phyloP scores from a whole-genome alignment of 2,797 vertebrate species.

The Gymnodraco acuticeps region DNA sequence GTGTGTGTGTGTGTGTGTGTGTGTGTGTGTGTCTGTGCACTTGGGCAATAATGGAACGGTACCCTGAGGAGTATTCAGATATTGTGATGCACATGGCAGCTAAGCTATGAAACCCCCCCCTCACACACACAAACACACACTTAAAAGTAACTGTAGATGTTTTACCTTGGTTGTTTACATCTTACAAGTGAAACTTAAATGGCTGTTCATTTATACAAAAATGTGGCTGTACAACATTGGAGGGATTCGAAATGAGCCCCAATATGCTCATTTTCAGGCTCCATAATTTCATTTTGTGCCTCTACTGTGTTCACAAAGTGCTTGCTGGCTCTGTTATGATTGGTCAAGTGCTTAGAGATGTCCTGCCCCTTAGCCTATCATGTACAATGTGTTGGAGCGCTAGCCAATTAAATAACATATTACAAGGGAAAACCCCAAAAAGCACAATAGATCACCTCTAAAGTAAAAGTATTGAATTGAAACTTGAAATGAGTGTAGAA shows the following conservation, averaged over 20 bases:
- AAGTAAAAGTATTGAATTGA: not conserved
- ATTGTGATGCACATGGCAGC: conserved; percentile 51
- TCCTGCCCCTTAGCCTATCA: no score
- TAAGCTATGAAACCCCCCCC: conserved; percentile 32
- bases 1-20: not conserved
- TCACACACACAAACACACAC: conserved; percentile 11
- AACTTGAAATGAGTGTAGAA: not conserved
- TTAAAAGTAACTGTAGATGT: not conserved
- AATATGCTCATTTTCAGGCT: not conserved
- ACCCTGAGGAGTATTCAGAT: conserved; percentile 58
- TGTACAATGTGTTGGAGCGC: no score
- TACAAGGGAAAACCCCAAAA: no score
- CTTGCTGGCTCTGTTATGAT: no score
- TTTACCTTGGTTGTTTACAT: conserved; percentile 12
- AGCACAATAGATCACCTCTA: no score
- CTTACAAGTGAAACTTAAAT: conserved; percentile 8
- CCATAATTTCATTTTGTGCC: no score
- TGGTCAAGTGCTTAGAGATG: no score
- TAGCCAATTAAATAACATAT: no score
- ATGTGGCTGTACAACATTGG: not conserved
- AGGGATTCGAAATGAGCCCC: not conserved
- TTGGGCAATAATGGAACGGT: conserved; percentile 45
- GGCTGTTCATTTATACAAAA: conserved; percentile 21
- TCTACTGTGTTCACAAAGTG: no score
- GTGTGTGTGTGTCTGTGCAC: conserved; percentile 12